Evolutionary conservation across 2,113 vertebrate species (phyloP).

Genomic region (Colinus virginianus): DNA sequence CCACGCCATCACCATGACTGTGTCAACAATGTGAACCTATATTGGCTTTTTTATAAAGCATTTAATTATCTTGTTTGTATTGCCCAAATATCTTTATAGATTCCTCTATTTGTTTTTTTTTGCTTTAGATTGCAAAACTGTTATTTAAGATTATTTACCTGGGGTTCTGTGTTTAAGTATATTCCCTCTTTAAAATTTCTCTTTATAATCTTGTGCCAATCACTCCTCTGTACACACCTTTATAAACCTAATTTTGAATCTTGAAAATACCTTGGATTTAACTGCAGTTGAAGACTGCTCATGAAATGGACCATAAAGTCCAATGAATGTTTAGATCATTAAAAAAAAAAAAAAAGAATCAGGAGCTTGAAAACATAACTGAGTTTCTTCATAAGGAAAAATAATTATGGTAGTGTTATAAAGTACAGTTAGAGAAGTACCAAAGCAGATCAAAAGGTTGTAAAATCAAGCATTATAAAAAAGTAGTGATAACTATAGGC

Average conservation of each 20-base stretch:
- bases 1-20: too few species aligned
- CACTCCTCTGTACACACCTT: background rate
- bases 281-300: background rate
- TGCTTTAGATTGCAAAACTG: background rate
- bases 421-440: background rate
- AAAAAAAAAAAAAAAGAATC: background rate
- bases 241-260: background rate
- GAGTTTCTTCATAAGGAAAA: constrained; percentile 13
- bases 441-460: constrained; percentile 53
- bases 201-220: background rate
- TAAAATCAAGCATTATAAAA: constrained; percentile 33
- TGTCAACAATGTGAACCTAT: background rate
- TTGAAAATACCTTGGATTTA: background rate
- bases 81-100: background rate
- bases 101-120: background rate
- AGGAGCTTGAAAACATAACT: background rate
- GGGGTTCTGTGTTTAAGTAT: background rate
- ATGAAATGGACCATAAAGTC: background rate
- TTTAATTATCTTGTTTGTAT: background rate
- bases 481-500: constrained; percentile 7
- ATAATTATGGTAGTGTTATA: background rate
- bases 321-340: background rate
- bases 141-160: background rate
- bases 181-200: background rate
- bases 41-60: background rate